Evolutionary conservation across 2,113 vertebrate species (phyloP), one percentile per base, ranked within the genome.

Genomic region (Pardalotus punctatus): DNA sequence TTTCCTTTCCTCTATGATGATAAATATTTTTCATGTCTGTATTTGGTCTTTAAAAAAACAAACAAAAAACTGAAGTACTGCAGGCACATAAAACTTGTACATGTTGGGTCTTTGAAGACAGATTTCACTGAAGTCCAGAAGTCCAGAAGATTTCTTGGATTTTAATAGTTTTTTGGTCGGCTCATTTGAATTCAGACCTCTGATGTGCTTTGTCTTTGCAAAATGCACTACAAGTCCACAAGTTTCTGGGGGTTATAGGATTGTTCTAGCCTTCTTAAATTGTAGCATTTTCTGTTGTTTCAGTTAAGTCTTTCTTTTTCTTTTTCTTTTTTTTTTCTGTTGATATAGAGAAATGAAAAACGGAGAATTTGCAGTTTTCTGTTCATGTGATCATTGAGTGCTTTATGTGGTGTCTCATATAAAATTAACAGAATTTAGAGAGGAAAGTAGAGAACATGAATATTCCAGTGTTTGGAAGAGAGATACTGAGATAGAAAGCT

Each of bases 381-480:
- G 15, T 77, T 71, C 42, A 17, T 70, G 57, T 77, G 42, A 69
- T 81, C 58, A 43, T 10, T 45, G 71, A 96, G 72, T 78, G 18
- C 38, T 95, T 95, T 92, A 70, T 92, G 47, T 74, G 76, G 48
- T 56, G 36, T 56, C 84, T 92, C 90, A 95, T 93, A 71, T 90
- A 96, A 95, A 94, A 92, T 92, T 95, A 90, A 96, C 64, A 88
- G 76, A 92, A 90, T 94, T 96, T 93, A 84, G 88, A 93, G 51
- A 95, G 80, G 29, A 78, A 94, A 94, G 81, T 70, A 88, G 81
- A 88, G 87, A 94, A 77, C 42, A 74, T 84, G 77, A 95, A 94
- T 95, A 88, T 96, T 93, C 67, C 93, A 93, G 88, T 71, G 35
- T 57, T 27, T 86, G 45, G 50, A 88, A 88, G 66, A 72, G 85